A percentile compares a stretch with the other conserved stretches of the same genome.
Conservation (phyloP, 2,113 vertebrate genomes). For the Mystacornis crossleyi region DNA sequence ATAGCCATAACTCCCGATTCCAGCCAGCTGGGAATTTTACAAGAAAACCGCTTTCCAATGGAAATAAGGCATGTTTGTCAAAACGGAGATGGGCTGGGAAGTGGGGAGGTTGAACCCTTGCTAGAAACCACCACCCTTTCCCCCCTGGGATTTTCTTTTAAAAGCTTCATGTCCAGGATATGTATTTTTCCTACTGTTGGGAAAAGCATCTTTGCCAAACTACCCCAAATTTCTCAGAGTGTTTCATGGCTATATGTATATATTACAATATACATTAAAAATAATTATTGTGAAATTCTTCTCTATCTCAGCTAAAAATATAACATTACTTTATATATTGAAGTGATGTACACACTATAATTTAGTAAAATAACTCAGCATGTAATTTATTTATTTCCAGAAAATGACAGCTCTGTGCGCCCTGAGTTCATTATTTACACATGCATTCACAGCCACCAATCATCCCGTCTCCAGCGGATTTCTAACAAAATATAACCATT, state of each 20-base stretch:
- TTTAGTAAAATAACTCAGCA: neutral
- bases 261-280: neutral
- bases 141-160: neutral
- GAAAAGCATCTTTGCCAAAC: neutral
- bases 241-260: rapidly evolving
- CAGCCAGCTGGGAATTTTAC: neutral
- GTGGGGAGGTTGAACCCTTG: neutral
- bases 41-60: neutral
- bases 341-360: neutral
- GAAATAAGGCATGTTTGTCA: neutral
- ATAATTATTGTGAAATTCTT: neutral
- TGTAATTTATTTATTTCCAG: neutral
- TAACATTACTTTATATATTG: neutral
- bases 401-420: neutral
- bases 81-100: neutral
- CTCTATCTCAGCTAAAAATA: neutral
- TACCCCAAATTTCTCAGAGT: neutral
- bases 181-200: neutral
- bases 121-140: rapidly evolving
- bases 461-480: neutral
- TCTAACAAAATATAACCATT: neutral
- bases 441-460: neutral
- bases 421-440: neutral
- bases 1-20: neutral
- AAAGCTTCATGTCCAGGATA: neutral